These are phyloP conservation scores for Danaus chrysippus DNA, from an alignment of 2,888 invertebrate species.

Conservation along the genomic window DNA sequence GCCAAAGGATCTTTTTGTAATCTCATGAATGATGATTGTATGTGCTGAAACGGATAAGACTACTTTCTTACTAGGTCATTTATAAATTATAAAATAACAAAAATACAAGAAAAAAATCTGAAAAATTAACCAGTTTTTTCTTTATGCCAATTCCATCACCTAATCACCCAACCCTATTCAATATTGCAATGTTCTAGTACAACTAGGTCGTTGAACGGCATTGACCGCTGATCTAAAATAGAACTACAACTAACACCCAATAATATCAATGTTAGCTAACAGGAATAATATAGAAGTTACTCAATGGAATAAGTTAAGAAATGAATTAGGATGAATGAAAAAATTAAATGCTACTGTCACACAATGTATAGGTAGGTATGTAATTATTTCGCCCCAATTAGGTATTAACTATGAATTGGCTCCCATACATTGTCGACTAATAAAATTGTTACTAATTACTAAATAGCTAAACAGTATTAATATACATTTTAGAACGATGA, in stretches of 20 bases:
- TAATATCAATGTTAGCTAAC: background rate
- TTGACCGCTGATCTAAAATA: slow-evolving; percentile 63
- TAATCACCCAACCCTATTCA: slow-evolving; percentile 7
- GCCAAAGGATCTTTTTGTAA: slow-evolving; percentile 80
- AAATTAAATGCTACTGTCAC: too few relatives aligned
- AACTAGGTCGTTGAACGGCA: slow-evolving; percentile 52
- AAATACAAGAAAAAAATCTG: slow-evolving; percentile 74
- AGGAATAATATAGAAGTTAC: background rate
- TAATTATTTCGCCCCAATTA: too few relatives aligned
- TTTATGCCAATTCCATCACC: slow-evolving; percentile 35
- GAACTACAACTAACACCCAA: slow-evolving; percentile 28
- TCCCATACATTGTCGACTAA: too few relatives aligned
- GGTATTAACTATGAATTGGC: too few relatives aligned
- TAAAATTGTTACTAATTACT: too few relatives aligned
- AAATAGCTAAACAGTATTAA: too few relatives aligned
- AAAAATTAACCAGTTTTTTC: slow-evolving; percentile 64
- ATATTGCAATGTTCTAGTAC: too few relatives aligned
- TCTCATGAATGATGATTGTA: slow-evolving; percentile 80
- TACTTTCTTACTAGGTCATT: slow-evolving; percentile 81
- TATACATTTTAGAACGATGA: too few relatives aligned
- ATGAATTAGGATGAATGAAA: too few relatives aligned
- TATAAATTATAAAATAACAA: slow-evolving; percentile 79
- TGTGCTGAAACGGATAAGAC: slow-evolving; percentile 81
- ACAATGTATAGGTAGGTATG: too few relatives aligned
- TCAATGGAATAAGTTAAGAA: background rate